A percentile compares a stretch with the other conserved stretches of the same genome.
These are phyloP conservation scores for Anthophora plumipes DNA, from an alignment of 2,888 invertebrate genomes.

Conservation along the genomic window DNA sequence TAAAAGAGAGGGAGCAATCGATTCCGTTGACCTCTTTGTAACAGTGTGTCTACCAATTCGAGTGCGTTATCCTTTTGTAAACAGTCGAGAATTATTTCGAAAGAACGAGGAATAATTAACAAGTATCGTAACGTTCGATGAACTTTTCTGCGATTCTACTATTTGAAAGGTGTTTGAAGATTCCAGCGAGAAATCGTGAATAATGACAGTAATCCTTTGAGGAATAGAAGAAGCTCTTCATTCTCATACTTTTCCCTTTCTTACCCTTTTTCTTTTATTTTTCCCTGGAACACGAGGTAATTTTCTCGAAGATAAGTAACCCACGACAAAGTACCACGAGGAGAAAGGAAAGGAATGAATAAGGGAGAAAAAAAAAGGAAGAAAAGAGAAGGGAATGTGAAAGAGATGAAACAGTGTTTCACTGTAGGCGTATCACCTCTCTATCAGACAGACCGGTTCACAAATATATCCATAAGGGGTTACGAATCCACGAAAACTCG, in stretches of 20 bases:
- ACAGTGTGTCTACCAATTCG: slow-evolving; percentile 20
- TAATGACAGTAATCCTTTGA: slow-evolving; percentile 30
- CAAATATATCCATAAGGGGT: slow-evolving; percentile 4
- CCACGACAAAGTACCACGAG: background rate
- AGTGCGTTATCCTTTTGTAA: slow-evolving; percentile 39
- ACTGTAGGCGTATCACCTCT: background rate
- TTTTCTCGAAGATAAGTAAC: background rate
- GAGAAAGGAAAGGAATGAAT: background rate
- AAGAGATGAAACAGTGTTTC: background rate
- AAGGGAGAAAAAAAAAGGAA: background rate
- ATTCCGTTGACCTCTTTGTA: slow-evolving; percentile 64
- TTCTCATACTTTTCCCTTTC: background rate
- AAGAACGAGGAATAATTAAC: too few relatives aligned
- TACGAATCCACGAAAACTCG: slow-evolving; percentile 19
- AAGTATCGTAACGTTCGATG: slow-evolving; percentile 2
- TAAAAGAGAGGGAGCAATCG: slow-evolving; percentile 53
- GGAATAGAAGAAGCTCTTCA: slow-evolving; percentile 22
- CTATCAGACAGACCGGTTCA: background rate
- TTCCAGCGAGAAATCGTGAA: background rate
- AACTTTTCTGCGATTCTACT: background rate
- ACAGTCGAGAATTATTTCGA: slow-evolving; percentile 23
- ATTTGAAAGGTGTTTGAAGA: background rate
- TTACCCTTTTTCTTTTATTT: slow-evolving; percentile 19
- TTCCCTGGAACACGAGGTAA: background rate
- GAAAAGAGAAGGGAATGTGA: background rate